phyloP scores from a whole-genome alignment of 2,797 vertebrate genomes.

The Lophius americanus region DNA sequence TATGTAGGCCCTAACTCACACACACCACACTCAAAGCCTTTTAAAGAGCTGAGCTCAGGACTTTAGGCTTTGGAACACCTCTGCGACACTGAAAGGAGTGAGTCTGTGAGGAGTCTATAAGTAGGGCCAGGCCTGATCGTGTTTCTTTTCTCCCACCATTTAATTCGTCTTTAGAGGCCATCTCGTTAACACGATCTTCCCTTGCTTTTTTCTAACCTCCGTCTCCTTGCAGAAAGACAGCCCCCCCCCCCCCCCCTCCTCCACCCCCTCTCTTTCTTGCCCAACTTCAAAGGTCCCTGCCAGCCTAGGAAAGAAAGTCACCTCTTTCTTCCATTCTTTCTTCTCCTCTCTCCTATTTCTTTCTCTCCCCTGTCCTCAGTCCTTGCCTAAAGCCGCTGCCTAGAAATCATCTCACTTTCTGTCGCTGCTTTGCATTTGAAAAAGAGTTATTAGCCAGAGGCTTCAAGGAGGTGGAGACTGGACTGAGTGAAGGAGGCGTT shows the following conservation, averaged over 20 bases:
- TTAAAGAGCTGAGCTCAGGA: slow-evolving; percentile 81
- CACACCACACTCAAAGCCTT: slow-evolving; percentile 77
- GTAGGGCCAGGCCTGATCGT: slow-evolving; percentile 81
- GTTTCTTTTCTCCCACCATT: slow-evolving; percentile 84
- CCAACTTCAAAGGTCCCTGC: slow-evolving; percentile 81
- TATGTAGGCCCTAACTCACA: slow-evolving; percentile 57
- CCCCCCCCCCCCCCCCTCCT: slow-evolving; percentile 37
- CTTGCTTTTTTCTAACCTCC: slow-evolving; percentile 69
- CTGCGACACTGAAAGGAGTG: slow-evolving; percentile 71
- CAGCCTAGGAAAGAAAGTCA: slow-evolving; percentile 83
- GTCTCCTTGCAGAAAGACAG: slow-evolving; percentile 35
- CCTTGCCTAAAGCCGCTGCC: slow-evolving; percentile 67
- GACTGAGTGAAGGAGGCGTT: slow-evolving; percentile 45
- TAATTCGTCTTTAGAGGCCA: slow-evolving; percentile 86
- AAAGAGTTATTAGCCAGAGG: slow-evolving; percentile 84
- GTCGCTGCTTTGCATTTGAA: slow-evolving; percentile 84
- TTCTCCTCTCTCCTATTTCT: slow-evolving; percentile 61
- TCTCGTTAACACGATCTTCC: slow-evolving; percentile 87
- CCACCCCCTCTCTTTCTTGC: slow-evolving; percentile 49
- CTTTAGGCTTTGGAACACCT: slow-evolving; percentile 82
- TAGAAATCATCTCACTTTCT: slow-evolving; percentile 87
- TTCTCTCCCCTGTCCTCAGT: slow-evolving; percentile 57
- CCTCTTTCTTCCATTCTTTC: slow-evolving; percentile 73
- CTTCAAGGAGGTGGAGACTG: slow-evolving; percentile 33
- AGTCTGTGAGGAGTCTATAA: slow-evolving; percentile 80